Base-by-base conservation (phyloP, 2,797 vertebrate genomes). In the Anguilla anguilla region DNA sequence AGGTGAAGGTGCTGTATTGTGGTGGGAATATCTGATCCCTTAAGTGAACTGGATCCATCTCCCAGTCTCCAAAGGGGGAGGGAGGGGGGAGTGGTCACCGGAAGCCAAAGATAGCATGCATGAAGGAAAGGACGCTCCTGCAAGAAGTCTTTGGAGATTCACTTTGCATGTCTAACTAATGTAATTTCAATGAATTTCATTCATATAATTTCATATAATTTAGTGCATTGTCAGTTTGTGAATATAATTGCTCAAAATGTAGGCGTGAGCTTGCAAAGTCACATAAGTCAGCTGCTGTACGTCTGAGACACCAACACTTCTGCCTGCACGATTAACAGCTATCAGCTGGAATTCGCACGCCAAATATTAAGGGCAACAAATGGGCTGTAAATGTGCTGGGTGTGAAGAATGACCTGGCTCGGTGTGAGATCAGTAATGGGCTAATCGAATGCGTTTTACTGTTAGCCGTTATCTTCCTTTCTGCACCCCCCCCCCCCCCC, bases 371-470 rank as follows among this genome's bases (percentile, higher is more conserved):
- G 46, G 51, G 51, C 25, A 84, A 57, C 83, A 84, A 84, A 84
- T 84, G 57, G 83, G 51, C 83, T 55, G 53, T 84, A 84, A 84
- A 84, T 31, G 83, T 84, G 83, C 10, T 31, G 51, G 28, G n/a
- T 57, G 83, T 84, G 83, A 84, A 57, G 28, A 35, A 55, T 84
- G 51, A 82, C 46, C 43, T 57, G 53, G 25, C 22, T 13, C 3
- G 11, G 83, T 53, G 53, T n/a, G 25, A 57, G 51, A 84, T 57
- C 83, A 84, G 83, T 84, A 57, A 84, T 84, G 35, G 49, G 57
- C 83, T 57, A 84, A 84, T 84, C 83, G 53, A 84, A 55, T 35
- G 49, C 51, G 11, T 84, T 84, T 84, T 84, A 84, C 49, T 57
- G 83, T 84, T 57, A n/a, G 53, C n/a, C 35, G 28, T 57, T 55